A percentile compares a stretch with the other conserved stretches of the same genome.
Evolutionary conservation across 2,888 invertebrate species (phyloP).

Genomic region (Eucriotettix oculatus): DNA sequence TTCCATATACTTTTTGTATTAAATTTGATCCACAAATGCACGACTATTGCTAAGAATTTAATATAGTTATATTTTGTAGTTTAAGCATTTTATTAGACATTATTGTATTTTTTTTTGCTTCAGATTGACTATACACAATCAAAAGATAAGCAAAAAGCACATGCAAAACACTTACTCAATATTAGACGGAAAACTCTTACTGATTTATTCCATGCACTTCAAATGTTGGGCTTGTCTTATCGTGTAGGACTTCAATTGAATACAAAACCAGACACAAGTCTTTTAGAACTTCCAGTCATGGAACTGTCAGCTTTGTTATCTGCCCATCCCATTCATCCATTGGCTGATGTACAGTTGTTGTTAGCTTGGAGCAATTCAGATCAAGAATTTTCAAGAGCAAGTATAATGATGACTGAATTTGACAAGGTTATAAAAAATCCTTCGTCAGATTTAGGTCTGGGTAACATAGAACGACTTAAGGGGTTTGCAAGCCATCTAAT

Average conservation of each 20-base stretch:
- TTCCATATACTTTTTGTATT: too few relatives aligned
- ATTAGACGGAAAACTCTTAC: constrained; percentile 72
- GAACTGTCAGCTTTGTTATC: not conserved
- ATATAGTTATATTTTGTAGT: too few relatives aligned
- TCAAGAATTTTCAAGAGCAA: too few relatives aligned
- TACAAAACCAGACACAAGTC: not conserved
- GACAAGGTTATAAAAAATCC: constrained; percentile 44
- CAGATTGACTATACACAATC: not conserved
- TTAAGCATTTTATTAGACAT: too few relatives aligned
- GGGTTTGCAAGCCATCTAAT: constrained; percentile 71
- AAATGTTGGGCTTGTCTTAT: constrained; percentile 62
- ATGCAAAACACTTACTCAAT: constrained; percentile 64
- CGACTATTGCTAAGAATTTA: too few relatives aligned
- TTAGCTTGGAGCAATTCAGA: too few relatives aligned
- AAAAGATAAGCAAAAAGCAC: constrained; percentile 51
- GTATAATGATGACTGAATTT: constrained; percentile 20
- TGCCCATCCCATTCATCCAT: too few relatives aligned
- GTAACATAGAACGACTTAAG: constrained; percentile 67
- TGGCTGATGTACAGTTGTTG: too few relatives aligned
- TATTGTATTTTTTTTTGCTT: constrained; percentile 19
- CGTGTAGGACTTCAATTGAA: constrained; percentile 41
- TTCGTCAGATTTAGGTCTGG: constrained; percentile 60
- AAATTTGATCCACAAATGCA: too few relatives aligned
- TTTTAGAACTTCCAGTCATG: not conserved
- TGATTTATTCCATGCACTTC: constrained; percentile 67